Percentiles rank a stretch among this genome's conserved stretches.
These are phyloP conservation scores for Mastomys natalensis DNA, from an alignment of 2,113 vertebrate genomes.

Conservation along the genomic window DNA sequence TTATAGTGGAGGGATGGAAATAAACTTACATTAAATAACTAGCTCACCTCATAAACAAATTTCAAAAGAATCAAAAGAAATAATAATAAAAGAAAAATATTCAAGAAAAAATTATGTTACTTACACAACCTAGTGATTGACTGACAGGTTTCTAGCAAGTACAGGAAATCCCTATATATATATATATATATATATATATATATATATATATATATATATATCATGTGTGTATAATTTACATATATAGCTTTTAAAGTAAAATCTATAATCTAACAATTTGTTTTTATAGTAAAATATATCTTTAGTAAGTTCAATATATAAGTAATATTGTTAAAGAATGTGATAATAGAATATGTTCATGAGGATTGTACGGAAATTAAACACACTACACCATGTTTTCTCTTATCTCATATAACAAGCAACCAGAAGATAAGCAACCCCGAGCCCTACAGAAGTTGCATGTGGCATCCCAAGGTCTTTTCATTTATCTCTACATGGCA, in stretches of 20 bases:
- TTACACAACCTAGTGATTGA: neutral
- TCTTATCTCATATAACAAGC: neutral
- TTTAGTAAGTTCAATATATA: neutral
- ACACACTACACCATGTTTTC: neutral
- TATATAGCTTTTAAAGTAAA: neutral
- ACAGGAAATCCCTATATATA: neutral
- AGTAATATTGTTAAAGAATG: neutral
- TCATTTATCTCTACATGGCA: neutral
- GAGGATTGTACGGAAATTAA: neutral
- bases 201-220: neutral
- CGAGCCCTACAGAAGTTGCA: neutral
- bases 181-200: neutral
- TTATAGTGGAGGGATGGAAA: neutral
- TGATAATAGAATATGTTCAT: neutral
- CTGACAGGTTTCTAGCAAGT: neutral
- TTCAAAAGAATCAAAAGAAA: slow-evolving; percentile 31
- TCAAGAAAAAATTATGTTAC: neutral
- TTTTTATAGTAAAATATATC: neutral
- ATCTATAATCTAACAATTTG: neutral
- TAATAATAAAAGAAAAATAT: neutral
- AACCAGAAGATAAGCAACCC: neutral
- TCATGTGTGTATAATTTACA: neutral
- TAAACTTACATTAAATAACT: neutral
- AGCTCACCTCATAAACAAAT: neutral
- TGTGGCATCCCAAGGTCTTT: neutral